Evolutionary conservation across 2,113 vertebrate species (phyloP), one percentile per base, ranked within the genome.

Genomic region (Melospiza georgiana): DNA sequence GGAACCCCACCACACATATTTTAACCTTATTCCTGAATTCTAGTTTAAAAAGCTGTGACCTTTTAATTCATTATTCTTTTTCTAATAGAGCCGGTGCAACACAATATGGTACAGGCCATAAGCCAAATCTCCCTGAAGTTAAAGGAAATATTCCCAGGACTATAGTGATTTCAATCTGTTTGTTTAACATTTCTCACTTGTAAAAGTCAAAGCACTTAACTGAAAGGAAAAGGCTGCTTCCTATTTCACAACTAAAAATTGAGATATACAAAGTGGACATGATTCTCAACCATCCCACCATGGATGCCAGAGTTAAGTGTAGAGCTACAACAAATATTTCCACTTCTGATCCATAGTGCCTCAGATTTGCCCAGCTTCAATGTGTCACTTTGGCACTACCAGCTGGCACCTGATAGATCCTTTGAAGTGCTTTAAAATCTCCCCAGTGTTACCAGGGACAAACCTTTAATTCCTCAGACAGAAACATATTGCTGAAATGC

Each of bases 171-270:
- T 95, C 74, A 84, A 79, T 84, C 76, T 88, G 72, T 93, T 95
- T 96, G 73, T 87, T 95, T 95, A 94, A 87, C 59, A 52, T 83
- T 83, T 91, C 63, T 88, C 75, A 78, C 82, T 90, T 93, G 44
- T 39, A 67, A 63, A 92, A 97, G 69, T 88, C 92, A 94, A 88
- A 93, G 68, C 82, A 75, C 35, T 96, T 88, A 43, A 68, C 61
- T 61, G 62, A 86, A 89, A 74, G 68, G 68, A 83, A 86, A 84
- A 80, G 55, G 48, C 75, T 85, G 71, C 25, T 95, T 95, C 75
- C 59, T 69, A 66, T 54, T 86, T 83, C 39, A 74, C 39, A 51
- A 31, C 75, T 46, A 3, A 84, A 78, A 79, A 72, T 9, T n/a
- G 81, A 91, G 66, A 78, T 17, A 7, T 65, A 58, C 16, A 28